Evolutionary conservation across 2,113 vertebrate species (phyloP), one percentile per base, ranked within the genome.

Genomic region (Pseudopodoces humilis): DNA sequence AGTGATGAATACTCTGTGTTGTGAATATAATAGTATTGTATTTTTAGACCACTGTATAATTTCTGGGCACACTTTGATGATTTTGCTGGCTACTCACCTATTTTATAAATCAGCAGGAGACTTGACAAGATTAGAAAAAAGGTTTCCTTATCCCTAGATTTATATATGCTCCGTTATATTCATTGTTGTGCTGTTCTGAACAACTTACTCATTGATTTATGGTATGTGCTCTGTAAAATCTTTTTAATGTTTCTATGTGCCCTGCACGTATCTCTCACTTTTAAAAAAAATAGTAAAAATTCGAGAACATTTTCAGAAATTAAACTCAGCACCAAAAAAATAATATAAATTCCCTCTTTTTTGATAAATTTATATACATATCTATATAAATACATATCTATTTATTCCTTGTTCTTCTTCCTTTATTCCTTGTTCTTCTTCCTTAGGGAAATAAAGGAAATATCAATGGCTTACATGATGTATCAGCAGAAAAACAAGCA

Each of bases 41-140:
- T 93, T 96, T 97, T 97, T 94, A 74, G 97, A 93, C 31, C 24
- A 68, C 55, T 70, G 30, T 91, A 64, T 96, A 96, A 95, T 92
- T 96, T 81, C 69, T 91, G 58, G 64, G 41, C 74, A 89, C 47
- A 83, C 88, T 86, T 91, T 88, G 83, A 88, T 91, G 90, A 47
- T 83, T 96, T 95, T 92, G 62, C 81, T 94, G 62, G 83, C 81
- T 84, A 90, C 58, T 95, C 60, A 56, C 52, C 68, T 94, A 92
- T 91, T 96, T 95, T 94, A 91, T 86, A 93, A 91, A 68, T 88
- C 95, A 95, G 88, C 86, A 95, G 91, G 71, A 84, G n/a, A 59
- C 60, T 80, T 82, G 79, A 96, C 33, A 88, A 93, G 87, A 95
- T 72, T 44, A 91, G 37, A 62, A 63, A 72, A 88, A 91, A 60